Evolutionary conservation across 2,888 invertebrate species (phyloP).

Genomic region (Tachina grossa): DNA sequence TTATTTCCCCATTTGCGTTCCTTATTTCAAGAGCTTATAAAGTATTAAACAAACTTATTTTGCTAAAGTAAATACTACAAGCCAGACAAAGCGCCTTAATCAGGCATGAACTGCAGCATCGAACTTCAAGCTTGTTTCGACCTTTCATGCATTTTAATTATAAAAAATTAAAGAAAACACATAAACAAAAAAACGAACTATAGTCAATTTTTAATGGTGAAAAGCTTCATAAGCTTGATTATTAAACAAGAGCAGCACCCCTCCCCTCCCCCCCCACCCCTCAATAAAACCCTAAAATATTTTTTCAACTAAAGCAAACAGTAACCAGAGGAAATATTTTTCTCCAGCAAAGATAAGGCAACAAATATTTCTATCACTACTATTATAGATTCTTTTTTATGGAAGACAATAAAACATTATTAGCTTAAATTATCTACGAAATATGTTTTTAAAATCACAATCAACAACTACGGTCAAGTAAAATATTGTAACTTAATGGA

Average conservation of each 20-base stretch:
- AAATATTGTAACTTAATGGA: slow-evolving; percentile 29
- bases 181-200: background rate
- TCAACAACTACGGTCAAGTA: slow-evolving; percentile 52
- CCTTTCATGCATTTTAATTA: background rate
- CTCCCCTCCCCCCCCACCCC: too few relatives aligned
- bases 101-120: background rate
- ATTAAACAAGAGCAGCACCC: slow-evolving; percentile 30
- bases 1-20: background rate
- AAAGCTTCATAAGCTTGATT: slow-evolving; percentile 52
- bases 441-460: slow-evolving; percentile 62
- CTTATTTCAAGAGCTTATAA: slow-evolving; percentile 48
- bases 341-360: slow-evolving; percentile 17
- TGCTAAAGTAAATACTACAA: slow-evolving; percentile 16
- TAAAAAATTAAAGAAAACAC: slow-evolving; percentile 17
- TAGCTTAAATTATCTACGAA: slow-evolving; percentile 63
- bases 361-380: background rate
- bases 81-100: slow-evolving; percentile 49
- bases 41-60: slow-evolving; percentile 57
- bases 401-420: slow-evolving; percentile 60
- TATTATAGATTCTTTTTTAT: background rate
- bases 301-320: background rate
- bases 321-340: slow-evolving; percentile 44
- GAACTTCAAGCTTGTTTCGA: background rate
- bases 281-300: slow-evolving; percentile 26
- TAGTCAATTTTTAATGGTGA: slow-evolving; percentile 40